These are phyloP conservation scores for Phrynocephalus vlangalii DNA, from an alignment of 2,797 vertebrate genomes.

Conservation along the genomic window DNA sequence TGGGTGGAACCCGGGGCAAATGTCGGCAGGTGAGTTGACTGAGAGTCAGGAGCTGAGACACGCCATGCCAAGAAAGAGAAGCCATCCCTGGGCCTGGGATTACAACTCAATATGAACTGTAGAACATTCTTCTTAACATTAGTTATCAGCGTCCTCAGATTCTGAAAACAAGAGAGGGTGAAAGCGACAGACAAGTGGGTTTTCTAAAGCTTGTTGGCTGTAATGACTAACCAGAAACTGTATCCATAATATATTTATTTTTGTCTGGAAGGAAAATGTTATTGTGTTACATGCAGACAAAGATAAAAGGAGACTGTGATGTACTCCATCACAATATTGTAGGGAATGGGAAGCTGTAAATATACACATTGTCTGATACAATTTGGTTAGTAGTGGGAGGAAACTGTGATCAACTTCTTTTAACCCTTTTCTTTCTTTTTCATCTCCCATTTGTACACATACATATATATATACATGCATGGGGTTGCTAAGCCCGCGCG, in stretches of 20 bases:
- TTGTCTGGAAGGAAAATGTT: not conserved
- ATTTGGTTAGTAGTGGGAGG: not conserved
- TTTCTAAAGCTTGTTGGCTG: not conserved
- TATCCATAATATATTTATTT: not conserved
- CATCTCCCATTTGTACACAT: not conserved
- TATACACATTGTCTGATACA: not conserved
- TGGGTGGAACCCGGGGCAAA: not conserved
- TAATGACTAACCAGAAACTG: not conserved
- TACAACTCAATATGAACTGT: not conserved
- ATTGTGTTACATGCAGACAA: not conserved
- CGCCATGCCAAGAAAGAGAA: not conserved
- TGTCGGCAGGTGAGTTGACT: not conserved
- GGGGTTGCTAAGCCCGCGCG: not conserved
- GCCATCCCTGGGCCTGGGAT: no score
- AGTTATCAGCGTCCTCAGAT: not conserved
- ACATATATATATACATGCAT: not conserved
- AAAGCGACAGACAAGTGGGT: not conserved
- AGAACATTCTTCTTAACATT: not conserved
- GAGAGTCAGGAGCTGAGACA: not conserved
- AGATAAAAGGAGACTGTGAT: not conserved
- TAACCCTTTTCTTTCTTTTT: not conserved
- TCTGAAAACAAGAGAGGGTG: not conserved
- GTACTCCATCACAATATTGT: no score
- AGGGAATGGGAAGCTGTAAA: not conserved
- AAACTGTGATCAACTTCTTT: not conserved